Conservation (phyloP, 2,888 invertebrate species). For the Therioaphis trifolii region DNA sequence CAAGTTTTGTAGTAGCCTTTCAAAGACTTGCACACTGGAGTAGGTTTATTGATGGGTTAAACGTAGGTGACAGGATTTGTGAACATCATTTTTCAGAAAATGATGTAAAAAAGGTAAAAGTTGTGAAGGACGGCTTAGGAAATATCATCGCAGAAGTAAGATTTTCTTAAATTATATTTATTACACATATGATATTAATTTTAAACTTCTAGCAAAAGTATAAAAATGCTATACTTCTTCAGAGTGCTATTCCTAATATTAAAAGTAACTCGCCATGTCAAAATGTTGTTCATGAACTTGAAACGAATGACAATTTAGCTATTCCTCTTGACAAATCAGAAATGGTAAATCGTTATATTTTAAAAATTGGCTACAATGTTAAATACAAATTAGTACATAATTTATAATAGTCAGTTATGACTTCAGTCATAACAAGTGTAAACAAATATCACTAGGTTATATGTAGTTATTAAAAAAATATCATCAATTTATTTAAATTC, state of each 20-base stretch:
- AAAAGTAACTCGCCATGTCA: not conserved
- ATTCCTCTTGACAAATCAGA: not conserved
- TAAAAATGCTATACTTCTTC: constrained; percentile 16
- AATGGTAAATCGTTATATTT: constrained; percentile 1
- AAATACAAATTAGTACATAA: too few species aligned
- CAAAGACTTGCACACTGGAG: not conserved
- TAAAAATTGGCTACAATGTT: not conserved
- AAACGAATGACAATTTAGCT: not conserved
- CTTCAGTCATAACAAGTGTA: too few species aligned
- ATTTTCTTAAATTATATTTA: not conserved
- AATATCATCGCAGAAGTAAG: not conserved
- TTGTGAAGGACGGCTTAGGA: not conserved
- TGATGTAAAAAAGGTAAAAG: not conserved
- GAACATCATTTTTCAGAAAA: constrained; percentile 6
- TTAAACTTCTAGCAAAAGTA: constrained; percentile 5
- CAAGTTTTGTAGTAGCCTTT: not conserved
- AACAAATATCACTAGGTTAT: too few species aligned
- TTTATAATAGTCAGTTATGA: too few species aligned
- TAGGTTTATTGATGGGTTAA: constrained; percentile 5
- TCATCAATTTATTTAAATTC: too few species aligned
- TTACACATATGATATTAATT: not conserved
- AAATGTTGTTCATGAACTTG: not conserved
- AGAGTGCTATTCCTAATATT: not conserved
- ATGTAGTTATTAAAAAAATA: too few species aligned
- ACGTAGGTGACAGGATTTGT: not conserved